phyloP scores from a whole-genome alignment of 37 sponge, comb jelly and placozoan species.

The Bolinopsis microptera region DNA sequence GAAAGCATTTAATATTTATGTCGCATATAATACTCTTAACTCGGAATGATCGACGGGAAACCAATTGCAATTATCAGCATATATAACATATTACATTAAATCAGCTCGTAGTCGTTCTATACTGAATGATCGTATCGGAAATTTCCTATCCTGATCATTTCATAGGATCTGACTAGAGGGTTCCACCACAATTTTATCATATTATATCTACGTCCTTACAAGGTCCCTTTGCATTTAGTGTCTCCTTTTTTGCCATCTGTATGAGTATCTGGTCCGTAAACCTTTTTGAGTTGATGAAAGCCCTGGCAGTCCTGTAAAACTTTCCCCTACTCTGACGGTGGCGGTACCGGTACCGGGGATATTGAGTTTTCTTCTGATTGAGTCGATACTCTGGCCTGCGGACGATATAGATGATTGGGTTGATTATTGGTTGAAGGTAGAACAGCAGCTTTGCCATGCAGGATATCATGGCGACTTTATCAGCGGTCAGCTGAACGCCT shows the following conservation, averaged over 20 bases:
- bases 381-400: not conserved
- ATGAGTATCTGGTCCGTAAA: not conserved
- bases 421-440: not conserved
- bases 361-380: not conserved
- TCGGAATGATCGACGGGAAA: too few relatives aligned
- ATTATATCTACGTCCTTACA: not conserved
- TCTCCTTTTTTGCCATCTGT: not conserved
- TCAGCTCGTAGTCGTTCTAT: too few relatives aligned
- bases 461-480: not conserved
- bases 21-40: too few relatives aligned
- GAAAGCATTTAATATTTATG: too few relatives aligned
- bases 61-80: too few relatives aligned
- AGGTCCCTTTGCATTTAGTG: not conserved
- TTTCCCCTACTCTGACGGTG: not conserved
- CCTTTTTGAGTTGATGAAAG: not conserved
- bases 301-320: conserved; percentile 32
- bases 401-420: not conserved
- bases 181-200: not conserved
- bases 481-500: not conserved
- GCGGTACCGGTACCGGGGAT: not conserved
- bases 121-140: too few relatives aligned
- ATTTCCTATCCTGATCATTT: too few relatives aligned
- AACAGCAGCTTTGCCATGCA: not conserved
- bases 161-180: not conserved
- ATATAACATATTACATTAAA: too few relatives aligned